phyloP scores from a whole-genome alignment of 2,888 invertebrate genomes.

The Beris chalybata region DNA sequence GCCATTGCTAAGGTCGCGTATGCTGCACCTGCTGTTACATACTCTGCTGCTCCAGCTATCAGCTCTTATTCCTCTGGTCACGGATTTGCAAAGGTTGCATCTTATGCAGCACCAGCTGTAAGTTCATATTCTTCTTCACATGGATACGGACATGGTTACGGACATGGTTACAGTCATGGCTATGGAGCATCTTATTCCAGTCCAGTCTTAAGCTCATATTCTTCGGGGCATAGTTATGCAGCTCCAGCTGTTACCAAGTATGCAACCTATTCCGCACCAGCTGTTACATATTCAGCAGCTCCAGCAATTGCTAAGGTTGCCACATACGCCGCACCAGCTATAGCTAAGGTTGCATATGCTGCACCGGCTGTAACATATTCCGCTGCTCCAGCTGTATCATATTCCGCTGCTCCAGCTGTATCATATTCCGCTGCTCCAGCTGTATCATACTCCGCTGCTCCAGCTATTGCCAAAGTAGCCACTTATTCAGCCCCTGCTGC shows the following conservation, averaged over 20 bases:
- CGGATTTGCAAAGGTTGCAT: not conserved
- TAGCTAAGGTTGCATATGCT: conserved; percentile 46
- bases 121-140: no score
- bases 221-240: not conserved
- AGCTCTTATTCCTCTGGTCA: conserved; percentile 11
- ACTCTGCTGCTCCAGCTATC: conserved; percentile 33
- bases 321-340: conserved; percentile 11
- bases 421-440: conserved; percentile 40
- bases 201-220: conserved; percentile 24
- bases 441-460: conserved; percentile 35
- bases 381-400: conserved; percentile 13
- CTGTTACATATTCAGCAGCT: conserved; percentile 8
- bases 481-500: conserved; percentile 38
- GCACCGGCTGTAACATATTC: conserved; percentile 28
- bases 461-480: conserved; percentile 48
- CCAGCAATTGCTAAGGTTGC: conserved; percentile 19
- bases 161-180: not conserved
- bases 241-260: conserved; percentile 41
- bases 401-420: conserved; percentile 30
- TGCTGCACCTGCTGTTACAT: conserved; percentile 34
- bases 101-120: no score
- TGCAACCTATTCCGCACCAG: conserved; percentile 18
- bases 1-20: conserved; percentile 38
- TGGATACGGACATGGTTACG: no score
- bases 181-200: conserved; percentile 24